Evolutionary conservation across 2,797 vertebrate species (phyloP), one percentile per base, ranked within the genome.

Genomic region (Danionella dracula): DNA sequence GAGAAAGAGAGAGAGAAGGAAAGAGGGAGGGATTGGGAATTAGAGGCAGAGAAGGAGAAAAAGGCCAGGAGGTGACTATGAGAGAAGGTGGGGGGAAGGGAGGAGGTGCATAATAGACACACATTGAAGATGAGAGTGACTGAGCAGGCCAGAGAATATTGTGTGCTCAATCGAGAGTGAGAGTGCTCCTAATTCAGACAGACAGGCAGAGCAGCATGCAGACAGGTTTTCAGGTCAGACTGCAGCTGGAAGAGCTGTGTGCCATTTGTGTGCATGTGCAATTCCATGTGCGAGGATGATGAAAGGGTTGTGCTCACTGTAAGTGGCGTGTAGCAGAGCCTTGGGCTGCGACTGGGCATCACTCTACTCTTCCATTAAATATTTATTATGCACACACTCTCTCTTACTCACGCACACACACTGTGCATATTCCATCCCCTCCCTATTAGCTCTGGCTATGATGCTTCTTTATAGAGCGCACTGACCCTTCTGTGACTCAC

Each of bases 161-260:
- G 12, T 53, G 45, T 51, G 38, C 46, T 75, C 53, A 64, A 63
- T 67, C 31, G 57, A 63, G 45, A 71, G 53, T 64, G 58, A 72
- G 57, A 71, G 50, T 69, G 44, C 32, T 71, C 66, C 69, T 65
- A 72, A 72, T 75, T 69, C 70, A 72, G 65, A 57, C 31, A 55
- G 58, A 73, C 63, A 59, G 65, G 32, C 34, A 40, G 48, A 70
- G 62, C 51, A 59, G 32, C 15, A 49, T 54, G 57, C 59, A 70
- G 61, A 76, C 50, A 53, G 86, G 79, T 85, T 89, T 90, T 82
- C 84, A 85, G 86, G 83, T 85, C 87, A 88, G 83, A 83, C 79
- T 85, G 83, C 79, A 87, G 85, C 80, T 86, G 81, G 76, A 85
- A 82, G 83, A 86, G 86, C 85, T 85, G 35, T 57, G 15, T 72